phyloP scores from a whole-genome alignment of 2,797 vertebrate species.

The Chaetophractus vellerosus region DNA sequence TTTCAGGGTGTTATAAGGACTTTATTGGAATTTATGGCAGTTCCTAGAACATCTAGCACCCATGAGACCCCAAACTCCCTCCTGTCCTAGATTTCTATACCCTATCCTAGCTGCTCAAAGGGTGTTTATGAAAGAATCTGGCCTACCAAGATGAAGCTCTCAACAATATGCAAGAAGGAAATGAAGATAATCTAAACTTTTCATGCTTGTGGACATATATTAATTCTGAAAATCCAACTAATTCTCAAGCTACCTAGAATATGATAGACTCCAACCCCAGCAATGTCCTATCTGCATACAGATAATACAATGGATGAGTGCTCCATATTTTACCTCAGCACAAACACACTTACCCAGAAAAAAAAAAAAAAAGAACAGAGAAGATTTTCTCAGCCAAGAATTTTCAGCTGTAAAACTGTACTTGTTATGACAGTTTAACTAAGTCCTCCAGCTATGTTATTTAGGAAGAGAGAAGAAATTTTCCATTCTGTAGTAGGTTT shows the following conservation, averaged over 20 bases:
- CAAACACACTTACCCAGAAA: background rate
- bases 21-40: background rate
- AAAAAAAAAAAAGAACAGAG: background rate
- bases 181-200: background rate
- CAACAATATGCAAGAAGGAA: background rate
- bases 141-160: background rate
- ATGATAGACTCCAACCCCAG: background rate
- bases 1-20: background rate
- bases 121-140: background rate
- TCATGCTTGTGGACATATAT: background rate
- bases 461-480: background rate
- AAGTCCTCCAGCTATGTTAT: background rate
- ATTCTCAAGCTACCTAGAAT: background rate
- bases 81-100: background rate
- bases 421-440: background rate
- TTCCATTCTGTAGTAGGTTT: background rate
- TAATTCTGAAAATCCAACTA: background rate
- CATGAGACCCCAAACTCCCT: background rate
- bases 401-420: background rate
- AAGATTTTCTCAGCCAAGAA: constrained; percentile 43
- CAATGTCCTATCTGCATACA: background rate
- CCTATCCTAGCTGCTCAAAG: background rate
- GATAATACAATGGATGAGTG: background rate
- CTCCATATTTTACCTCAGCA: background rate
- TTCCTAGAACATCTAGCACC: background rate